Base-by-base conservation (phyloP, 2,888 invertebrate genomes). In the Tridacna gigas region DNA sequence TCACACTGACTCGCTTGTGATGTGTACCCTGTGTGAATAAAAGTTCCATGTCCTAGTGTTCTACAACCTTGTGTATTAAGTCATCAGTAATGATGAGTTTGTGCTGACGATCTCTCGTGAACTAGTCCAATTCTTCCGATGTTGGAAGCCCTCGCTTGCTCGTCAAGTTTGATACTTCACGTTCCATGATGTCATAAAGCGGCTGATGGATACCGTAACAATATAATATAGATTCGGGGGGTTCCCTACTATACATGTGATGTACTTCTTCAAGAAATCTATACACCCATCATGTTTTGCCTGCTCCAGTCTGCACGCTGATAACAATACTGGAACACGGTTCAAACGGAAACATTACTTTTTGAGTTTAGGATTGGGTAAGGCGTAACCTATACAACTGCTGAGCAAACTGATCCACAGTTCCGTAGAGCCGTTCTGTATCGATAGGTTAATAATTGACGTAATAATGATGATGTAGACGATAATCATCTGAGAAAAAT, bases 221-320 rank as follows among this genome's bases (percentile, higher is more conserved):
- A 63, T 84, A 86, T 51, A 81, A 7, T 7, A 83, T 71, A 5
- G 47, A 22, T 25, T 56, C 56, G 4, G 83, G 86, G 0, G 81
- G 76, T 3, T 78, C 77, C 18, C 67, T 66, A 3, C 28, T 18
- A 71, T 79, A 83, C 86, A 86, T 81, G 18, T 69, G 18, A 0
- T n/a, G 0, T 4, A 77, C 18, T 25, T 83, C 13, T 60, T 69
- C 51, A 47, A 86, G 71, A 66, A 86, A 75, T 25, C 61, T 25
- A 81, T 83, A 11, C 81, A 81, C 25, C 74, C 85, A 88, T 48
- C 73, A 74, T 15, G 85, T 83, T 75, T 88, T 83, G 15, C 85
- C 83, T 22, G 74, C 65, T 20, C 78, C 82, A 2, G 83, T 83
- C 51, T 79, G 77, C 28, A 79, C 86, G 15, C 77, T 77, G 60